Base-by-base conservation (phyloP, 2,113 vertebrate species). In the Thunnus maccoyii region DNA sequence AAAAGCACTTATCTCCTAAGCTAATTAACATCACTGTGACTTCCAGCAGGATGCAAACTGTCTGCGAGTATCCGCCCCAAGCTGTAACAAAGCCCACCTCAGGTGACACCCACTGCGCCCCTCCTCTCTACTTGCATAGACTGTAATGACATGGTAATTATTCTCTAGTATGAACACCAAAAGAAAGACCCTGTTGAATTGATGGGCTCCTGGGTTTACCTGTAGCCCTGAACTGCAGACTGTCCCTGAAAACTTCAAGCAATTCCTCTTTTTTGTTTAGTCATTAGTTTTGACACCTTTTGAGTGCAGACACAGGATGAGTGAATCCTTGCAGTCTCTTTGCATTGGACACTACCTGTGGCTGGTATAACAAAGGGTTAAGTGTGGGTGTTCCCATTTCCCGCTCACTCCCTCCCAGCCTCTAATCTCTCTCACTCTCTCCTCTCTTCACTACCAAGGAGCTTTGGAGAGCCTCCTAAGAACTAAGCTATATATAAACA, bases 1-100 rank as follows among this genome's bases (percentile, higher is more conserved):
- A 93, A 93, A 87, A 89, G 75, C 82, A 62, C 79, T 92, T 89
- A 94, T 88, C 92, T 92, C 83, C 88, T 95, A 94, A 95, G 88
- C 92, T 90, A 90, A 93, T 94, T 94, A 95, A 20, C 85, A 74
- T 90, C 72, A 80, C 88, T 67, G 65, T 72, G 75, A 67, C 87
- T 69, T 87, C 69, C 76, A 82, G 56, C 69, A 76, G 83, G 77
- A 88, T 72, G 60, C 46, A 84, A 69, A 89, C 78, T 71, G 76
- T 85, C 65, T 63, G 54, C 6, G 18, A 81, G 66, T 52, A 32
- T 73, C 83, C 5, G 69, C 58, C 66, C 27, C 55, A 52, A 44
- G 70, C 18, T 55, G 16, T 41, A 70, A 78, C 74, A 85, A 77
- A 91, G 44, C 36, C 84, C 75, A 84, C 80, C 76, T 76, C 20